Conservation (phyloP, 2,888 invertebrate species). For the Drosophila planitibia region DNA sequence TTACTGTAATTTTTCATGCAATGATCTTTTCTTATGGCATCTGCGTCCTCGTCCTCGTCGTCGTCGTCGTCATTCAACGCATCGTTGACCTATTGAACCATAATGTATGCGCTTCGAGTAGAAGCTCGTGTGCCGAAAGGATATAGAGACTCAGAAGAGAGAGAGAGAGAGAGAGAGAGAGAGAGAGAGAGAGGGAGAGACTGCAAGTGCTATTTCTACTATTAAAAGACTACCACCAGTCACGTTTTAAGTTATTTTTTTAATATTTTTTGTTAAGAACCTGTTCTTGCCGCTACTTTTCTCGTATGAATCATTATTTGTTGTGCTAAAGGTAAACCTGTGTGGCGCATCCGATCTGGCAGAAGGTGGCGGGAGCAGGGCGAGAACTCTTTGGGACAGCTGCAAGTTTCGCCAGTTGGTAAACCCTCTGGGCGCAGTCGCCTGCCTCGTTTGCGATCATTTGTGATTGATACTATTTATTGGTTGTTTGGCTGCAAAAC, state of each 20-base stretch:
- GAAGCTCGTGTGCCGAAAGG: slow-evolving; percentile 72
- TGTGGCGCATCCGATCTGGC: slow-evolving; percentile 17
- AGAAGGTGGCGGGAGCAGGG: neutral
- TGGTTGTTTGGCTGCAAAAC: slow-evolving; percentile 59
- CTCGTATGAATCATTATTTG: slow-evolving; percentile 81
- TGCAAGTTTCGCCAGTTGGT: slow-evolving; percentile 70
- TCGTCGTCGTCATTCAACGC: slow-evolving; percentile 77
- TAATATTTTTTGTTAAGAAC: slow-evolving; percentile 44
- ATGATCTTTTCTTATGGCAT: slow-evolving; percentile 67
- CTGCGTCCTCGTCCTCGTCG: neutral
- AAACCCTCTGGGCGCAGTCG: slow-evolving; percentile 70
- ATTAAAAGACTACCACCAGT: slow-evolving; percentile 38
- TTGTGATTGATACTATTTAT: slow-evolving; percentile 79
- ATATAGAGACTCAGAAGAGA: slow-evolving; percentile 34
- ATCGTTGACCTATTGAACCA: slow-evolving; percentile 85
- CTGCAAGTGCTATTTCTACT: slow-evolving; percentile 28
- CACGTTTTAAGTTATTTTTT: slow-evolving; percentile 43
- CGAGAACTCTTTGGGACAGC: slow-evolving; percentile 58
- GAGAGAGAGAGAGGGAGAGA: slow-evolving; percentile 26
- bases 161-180: slow-evolving; percentile 14
- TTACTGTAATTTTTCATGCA: slow-evolving; percentile 81
- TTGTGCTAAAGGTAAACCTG: slow-evolving; percentile 52
- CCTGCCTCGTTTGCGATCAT: slow-evolving; percentile 74
- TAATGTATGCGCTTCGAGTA: slow-evolving; percentile 55
- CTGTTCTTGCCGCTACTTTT: slow-evolving; percentile 77